These are phyloP conservation scores for Bubalus kerabau DNA, from an alignment of 2,113 vertebrate species.

Conservation along the genomic window DNA sequence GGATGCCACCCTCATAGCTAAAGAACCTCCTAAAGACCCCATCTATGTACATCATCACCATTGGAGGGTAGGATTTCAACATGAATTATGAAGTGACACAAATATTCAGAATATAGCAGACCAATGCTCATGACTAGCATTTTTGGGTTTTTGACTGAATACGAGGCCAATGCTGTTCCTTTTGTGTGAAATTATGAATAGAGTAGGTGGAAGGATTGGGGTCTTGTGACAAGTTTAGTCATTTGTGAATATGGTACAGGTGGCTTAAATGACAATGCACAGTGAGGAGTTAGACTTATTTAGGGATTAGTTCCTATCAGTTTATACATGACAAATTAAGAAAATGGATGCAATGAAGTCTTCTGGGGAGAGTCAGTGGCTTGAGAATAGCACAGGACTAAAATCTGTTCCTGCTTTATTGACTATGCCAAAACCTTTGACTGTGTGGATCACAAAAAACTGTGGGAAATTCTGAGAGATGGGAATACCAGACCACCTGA, in stretches of 20 bases:
- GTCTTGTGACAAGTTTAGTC: not conserved
- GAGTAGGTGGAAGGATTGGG: not conserved
- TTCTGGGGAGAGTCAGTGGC: not conserved
- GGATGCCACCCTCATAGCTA: not conserved
- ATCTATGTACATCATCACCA: not conserved
- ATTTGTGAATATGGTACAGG: not conserved
- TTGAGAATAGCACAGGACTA: not conserved
- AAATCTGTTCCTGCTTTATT: not conserved
- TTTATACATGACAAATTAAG: not conserved
- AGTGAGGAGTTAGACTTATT: not conserved
- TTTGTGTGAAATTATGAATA: not conserved
- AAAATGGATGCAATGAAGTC: not conserved
- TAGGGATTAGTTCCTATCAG: not conserved
- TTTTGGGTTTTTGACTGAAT: not conserved
- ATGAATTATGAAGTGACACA: not conserved
- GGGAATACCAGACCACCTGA: too few relatives aligned
- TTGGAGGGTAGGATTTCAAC: not conserved
- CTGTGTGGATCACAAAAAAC: too few relatives aligned
- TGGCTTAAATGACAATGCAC: not conserved
- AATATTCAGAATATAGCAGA: not conserved
- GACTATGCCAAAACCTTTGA: too few relatives aligned
- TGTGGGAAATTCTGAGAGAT: too few relatives aligned
- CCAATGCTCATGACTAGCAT: not conserved
- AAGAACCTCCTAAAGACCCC: not conserved
- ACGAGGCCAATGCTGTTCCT: not conserved